Percentiles rank a stretch among this genome's conserved stretches.
phyloP scores from a whole-genome alignment of 1,140 invertebrate species.

The Dufourea novaeangliae region DNA sequence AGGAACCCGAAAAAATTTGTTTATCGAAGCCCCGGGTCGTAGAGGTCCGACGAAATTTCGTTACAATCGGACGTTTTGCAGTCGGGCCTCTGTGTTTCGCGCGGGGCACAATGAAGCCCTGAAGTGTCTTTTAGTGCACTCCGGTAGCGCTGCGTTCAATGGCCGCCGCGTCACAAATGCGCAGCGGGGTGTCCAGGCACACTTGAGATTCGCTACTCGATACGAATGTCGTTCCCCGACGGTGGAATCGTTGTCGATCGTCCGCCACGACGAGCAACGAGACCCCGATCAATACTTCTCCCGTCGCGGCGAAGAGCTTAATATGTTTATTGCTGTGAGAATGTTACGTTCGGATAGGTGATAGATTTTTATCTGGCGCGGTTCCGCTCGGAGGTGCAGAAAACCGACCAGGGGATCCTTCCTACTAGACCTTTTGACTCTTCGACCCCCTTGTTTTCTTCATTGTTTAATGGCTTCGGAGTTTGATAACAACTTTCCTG shows the following conservation, averaged over 20 bases:
- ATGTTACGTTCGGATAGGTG: constrained; percentile 68
- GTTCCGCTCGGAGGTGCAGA: constrained; percentile 30
- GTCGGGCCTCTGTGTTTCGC: constrained; percentile 48
- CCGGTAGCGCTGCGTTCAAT: constrained; percentile 75
- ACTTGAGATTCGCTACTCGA: constrained; percentile 79
- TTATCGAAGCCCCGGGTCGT: not conserved
- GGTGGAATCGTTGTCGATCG: constrained; percentile 73
- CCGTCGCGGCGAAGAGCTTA: constrained; percentile 59
- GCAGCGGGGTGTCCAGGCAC: constrained; percentile 75
- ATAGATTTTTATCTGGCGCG: constrained; percentile 68
- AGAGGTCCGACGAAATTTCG: constrained; percentile 66
- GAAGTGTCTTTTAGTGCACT: constrained; percentile 76
- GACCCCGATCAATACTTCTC: constrained; percentile 67
- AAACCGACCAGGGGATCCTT: constrained; percentile 27
- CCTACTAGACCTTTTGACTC: constrained; percentile 10
- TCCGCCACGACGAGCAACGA: constrained; percentile 3
- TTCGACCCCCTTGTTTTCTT: not conserved
- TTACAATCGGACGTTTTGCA: constrained; percentile 69
- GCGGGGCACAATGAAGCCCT: constrained; percentile 69
- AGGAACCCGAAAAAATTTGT: not conserved
- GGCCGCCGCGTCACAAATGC: constrained; percentile 75
- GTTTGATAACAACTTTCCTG: not conserved
- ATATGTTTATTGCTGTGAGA: constrained; percentile 80
- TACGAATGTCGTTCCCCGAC: constrained; percentile 72
- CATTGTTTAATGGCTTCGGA: not conserved